phyloP scores from a whole-genome alignment of 1,140 invertebrate species.

The Ooceraea biroi region DNA sequence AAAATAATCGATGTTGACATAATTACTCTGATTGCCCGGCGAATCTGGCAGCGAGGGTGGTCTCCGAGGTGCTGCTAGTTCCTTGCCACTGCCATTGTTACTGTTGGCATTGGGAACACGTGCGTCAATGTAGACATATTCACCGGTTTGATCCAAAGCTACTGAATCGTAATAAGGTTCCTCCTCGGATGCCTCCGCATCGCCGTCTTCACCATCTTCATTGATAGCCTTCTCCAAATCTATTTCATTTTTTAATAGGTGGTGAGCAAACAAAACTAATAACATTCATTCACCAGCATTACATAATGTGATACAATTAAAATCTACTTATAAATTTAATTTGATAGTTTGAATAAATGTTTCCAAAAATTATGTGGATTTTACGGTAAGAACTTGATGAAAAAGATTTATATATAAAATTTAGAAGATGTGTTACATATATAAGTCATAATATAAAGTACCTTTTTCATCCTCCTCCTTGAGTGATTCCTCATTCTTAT shows the following conservation, averaged over 20 bases:
- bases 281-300: neutral
- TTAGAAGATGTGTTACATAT: no score
- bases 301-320: neutral
- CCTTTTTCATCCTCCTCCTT: constrained; percentile 84
- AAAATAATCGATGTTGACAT: constrained; percentile 96
- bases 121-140: constrained; percentile 92
- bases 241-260: constrained; percentile 41
- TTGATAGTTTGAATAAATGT: neutral
- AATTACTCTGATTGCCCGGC: constrained; percentile 92
- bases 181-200: constrained; percentile 87
- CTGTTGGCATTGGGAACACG: constrained; percentile 84
- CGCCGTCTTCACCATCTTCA: constrained; percentile 83
- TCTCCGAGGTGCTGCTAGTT: constrained; percentile 79
- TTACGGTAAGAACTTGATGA: neutral
- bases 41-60: constrained; percentile 89
- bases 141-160: constrained; percentile 91
- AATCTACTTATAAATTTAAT: neutral
- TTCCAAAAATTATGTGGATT: constrained; percentile 2
- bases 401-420: neutral
- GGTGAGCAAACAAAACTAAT: neutral
- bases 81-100: constrained; percentile 76
- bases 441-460: constrained; percentile 62
- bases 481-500: constrained; percentile 81
- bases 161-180: constrained; percentile 95
- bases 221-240: constrained; percentile 82